Percentiles rank a stretch among this genome's conserved stretches.
Evolutionary conservation across 2,888 invertebrate genomes (phyloP).

Genomic region (Apodemia mormo): DNA sequence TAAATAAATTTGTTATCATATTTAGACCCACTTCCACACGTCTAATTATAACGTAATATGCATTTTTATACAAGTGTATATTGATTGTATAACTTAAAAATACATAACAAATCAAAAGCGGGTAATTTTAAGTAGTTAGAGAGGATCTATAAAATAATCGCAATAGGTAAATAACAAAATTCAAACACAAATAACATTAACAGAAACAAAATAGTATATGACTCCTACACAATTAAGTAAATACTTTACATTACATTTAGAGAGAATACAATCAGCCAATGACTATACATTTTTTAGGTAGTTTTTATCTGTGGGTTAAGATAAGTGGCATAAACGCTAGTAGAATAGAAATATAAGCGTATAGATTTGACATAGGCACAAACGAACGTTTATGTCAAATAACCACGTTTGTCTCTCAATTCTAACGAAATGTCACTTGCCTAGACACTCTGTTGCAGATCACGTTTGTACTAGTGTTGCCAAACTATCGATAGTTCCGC

Average conservation of each 20-base stretch:
- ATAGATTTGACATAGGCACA: too few relatives aligned
- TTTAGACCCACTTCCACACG: slow-evolving; percentile 12
- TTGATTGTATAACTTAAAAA: slow-evolving; percentile 74
- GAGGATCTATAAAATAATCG: slow-evolving; percentile 60
- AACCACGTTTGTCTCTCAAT: too few relatives aligned
- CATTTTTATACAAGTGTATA: slow-evolving; percentile 44
- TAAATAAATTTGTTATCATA: background rate
- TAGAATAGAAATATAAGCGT: too few relatives aligned
- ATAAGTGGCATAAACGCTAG: too few relatives aligned
- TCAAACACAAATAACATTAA: slow-evolving; percentile 72
- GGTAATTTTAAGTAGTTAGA: slow-evolving; percentile 55
- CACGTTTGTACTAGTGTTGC: too few relatives aligned
- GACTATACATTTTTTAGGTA: background rate
- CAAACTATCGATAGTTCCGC: too few relatives aligned
- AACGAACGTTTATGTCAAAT: too few relatives aligned
- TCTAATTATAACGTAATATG: slow-evolving; percentile 10
- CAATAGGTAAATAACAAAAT: slow-evolving; percentile 70
- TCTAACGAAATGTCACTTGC: too few relatives aligned
- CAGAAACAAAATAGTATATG: slow-evolving; percentile 67
- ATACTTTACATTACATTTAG: background rate
- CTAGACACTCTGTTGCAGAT: too few relatives aligned
- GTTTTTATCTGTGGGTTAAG: too few relatives aligned
- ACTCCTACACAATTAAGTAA: slow-evolving; percentile 39
- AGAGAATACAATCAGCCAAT: background rate
- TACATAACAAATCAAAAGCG: slow-evolving; percentile 77